A percentile compares a stretch with the other conserved stretches of the same genome.
These are phyloP conservation scores for Eulacestoma nigropectus DNA, from an alignment of 2,113 vertebrate species.

Conservation along the genomic window DNA sequence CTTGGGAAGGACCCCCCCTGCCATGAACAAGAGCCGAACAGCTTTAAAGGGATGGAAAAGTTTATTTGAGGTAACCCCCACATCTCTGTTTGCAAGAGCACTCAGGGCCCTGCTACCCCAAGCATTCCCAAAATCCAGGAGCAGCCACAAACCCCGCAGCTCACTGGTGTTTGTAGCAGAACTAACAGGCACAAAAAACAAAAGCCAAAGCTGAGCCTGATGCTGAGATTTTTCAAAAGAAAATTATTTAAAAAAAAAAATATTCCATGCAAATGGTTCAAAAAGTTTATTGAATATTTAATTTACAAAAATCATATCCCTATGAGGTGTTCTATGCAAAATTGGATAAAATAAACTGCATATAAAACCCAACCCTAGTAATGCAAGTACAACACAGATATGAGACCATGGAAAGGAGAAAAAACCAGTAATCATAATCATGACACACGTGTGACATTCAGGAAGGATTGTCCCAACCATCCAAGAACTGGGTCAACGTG, in stretches of 20 bases:
- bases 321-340: slow-evolving; percentile 80
- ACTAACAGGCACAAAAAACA: neutral
- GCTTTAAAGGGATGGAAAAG: neutral
- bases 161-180: neutral
- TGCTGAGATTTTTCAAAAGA: neutral
- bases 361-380: slow-evolving; percentile 77
- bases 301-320: slow-evolving; percentile 77
- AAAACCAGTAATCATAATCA: neutral
- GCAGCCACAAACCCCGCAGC: neutral
- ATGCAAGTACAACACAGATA: slow-evolving; percentile 41
- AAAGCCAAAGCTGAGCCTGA: neutral
- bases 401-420: neutral
- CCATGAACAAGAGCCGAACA: neutral
- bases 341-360: slow-evolving; percentile 78
- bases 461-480: slow-evolving; percentile 53
- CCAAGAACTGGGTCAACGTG: neutral
- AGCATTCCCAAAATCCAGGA: neutral
- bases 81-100: fast-evolving
- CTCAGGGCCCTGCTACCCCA: neutral
- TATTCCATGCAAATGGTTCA: slow-evolving; percentile 49
- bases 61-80: neutral
- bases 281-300: slow-evolving; percentile 77
- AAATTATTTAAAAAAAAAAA: neutral
- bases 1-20: neutral
- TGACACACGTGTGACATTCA: neutral